Evolutionary conservation across 2,113 vertebrate genomes (phyloP), one percentile per base, ranked within the genome.

Genomic region (Hypomesus transpacificus): DNA sequence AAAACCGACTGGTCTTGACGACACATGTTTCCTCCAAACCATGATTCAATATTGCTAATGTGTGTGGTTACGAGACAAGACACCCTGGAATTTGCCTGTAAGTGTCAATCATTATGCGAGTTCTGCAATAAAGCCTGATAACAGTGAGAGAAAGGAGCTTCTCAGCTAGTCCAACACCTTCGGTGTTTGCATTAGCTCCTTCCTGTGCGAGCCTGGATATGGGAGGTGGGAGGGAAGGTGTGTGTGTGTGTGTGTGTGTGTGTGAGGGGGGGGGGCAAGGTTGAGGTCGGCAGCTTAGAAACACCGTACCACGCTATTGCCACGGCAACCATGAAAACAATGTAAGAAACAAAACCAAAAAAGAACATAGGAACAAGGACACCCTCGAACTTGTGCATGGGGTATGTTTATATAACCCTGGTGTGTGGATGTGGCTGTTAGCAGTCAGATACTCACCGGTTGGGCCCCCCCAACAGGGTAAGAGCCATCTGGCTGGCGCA

Each of bases 401-500:
- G 9, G 34, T 16, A 18, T 70, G 68, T 56, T 70, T 50, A 20
- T 46, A 14, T 69, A 59, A 69, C n/a, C 54, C 34, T 61, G 22
- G 22, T 21, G 22, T 11, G 59, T 61, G 59, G 22, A 26, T 16
- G 26, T 61, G 22, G 6, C 59, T 61, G 59, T 5, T 24, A 16
- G 16, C 26, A 63, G 16, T 17, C 14, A 31, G 26, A 4, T 13
- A 63, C 75, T 88, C 87, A 98, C 97, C 97, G 96, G 93, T 98
- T 99, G 73, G 97, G 97, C 3, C 97, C 97, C 75, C 97, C 97
- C 0, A 99, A 94, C 16, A 99, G 90, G 9, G 96, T 98, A 34
- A 99, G 91, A 9, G 97, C 94, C 97, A 99, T 99, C 88, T 99
- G 97, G 86, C 96, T 98, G 22, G 97, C 95, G 22, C 97, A 99